A percentile compares a stretch with the other conserved stretches of the same genome.
These are phyloP conservation scores for Drosophila insularis DNA, from an alignment of 1,140 invertebrate genomes.

Conservation along the genomic window DNA sequence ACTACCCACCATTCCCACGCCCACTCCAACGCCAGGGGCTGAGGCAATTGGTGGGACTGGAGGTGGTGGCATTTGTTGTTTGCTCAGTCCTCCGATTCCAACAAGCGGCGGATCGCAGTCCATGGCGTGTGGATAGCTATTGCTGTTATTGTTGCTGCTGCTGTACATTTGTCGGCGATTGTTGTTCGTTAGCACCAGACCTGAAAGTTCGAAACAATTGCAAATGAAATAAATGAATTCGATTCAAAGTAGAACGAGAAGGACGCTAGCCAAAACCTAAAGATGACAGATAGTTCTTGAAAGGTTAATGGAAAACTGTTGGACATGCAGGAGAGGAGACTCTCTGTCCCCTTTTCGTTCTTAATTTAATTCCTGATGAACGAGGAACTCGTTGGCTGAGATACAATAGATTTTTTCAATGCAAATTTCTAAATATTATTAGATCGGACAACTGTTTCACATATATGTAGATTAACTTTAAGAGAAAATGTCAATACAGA, in stretches of 20 bases:
- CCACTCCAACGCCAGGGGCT: neutral
- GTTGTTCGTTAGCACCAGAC: conserved; percentile 5
- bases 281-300: neutral
- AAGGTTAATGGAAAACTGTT: neutral
- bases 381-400: too few relatives aligned
- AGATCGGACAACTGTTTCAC: too few relatives aligned
- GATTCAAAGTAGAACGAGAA: neutral
- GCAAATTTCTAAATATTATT: too few relatives aligned
- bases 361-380: too few relatives aligned
- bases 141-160: conserved; percentile 49
- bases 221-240: neutral
- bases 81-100: neutral
- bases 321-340: neutral
- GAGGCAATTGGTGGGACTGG: conserved; percentile 40
- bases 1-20: neutral
- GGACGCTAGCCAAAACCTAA: neutral
- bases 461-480: too few relatives aligned
- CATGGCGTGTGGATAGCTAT: conserved; percentile 79
- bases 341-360: neutral
- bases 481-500: neutral
- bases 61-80: conserved; percentile 48
- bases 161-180: conserved; percentile 44
- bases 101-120: conserved; percentile 78
- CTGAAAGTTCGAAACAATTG: neutral
- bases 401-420: too few relatives aligned